Percentiles rank a stretch among this genome's conserved stretches.
These are phyloP conservation scores for Dendronephthya gigantea DNA, from an alignment of 64 coral and sea anemone species.

Conservation along the genomic window DNA sequence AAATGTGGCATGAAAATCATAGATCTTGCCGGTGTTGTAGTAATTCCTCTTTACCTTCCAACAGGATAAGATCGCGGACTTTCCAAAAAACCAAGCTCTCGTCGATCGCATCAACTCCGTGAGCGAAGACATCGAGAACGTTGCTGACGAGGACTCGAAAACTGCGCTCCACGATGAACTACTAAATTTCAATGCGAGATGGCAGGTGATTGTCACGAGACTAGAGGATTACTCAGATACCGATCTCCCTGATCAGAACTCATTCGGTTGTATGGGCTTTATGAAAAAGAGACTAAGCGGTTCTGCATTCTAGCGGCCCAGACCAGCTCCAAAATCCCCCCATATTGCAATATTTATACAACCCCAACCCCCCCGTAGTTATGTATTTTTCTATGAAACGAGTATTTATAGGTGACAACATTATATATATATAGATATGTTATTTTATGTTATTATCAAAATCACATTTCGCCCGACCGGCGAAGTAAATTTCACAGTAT, in stretches of 20 bases:
- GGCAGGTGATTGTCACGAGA: constrained; percentile 8
- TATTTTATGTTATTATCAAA: too few relatives aligned
- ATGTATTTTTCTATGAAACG: background rate
- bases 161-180: background rate
- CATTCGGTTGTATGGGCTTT: background rate
- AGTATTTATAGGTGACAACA: background rate
- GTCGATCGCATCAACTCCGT: background rate
- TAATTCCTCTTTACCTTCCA: background rate
- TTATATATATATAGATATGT: too few relatives aligned
- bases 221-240: background rate
- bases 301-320: background rate
- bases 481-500: background rate
- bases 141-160: constrained; percentile 3
- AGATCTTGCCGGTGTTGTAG: too few relatives aligned
- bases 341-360: background rate
- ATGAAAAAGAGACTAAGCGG: background rate
- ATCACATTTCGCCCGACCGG: background rate
- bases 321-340: background rate
- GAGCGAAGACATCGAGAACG: background rate
- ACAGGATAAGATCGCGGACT: background rate
- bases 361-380: background rate
- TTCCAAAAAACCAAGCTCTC: background rate
- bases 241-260: background rate
- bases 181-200: background rate
- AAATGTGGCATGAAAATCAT: too few relatives aligned